A percentile compares a stretch with the other conserved stretches of the same genome.
Conservation (phyloP, 2,888 invertebrate species). For the Conchocele bisecta region DNA sequence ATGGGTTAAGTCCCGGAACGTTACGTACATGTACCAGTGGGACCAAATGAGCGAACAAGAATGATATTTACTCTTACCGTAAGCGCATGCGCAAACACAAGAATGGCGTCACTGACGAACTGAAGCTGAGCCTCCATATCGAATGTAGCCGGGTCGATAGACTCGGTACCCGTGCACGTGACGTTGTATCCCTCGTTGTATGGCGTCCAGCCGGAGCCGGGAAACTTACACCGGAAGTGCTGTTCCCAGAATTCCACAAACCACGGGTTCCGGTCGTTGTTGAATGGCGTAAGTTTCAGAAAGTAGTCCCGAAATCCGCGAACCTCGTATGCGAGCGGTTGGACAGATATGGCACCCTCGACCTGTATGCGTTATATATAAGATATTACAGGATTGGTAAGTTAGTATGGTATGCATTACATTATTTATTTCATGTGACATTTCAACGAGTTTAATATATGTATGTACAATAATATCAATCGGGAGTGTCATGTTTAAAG, state of each 20-base stretch:
- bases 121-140: slow-evolving; percentile 93
- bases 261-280: slow-evolving; percentile 80
- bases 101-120: slow-evolving; percentile 97
- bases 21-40: neutral
- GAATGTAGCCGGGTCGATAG: slow-evolving; percentile 88
- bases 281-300: slow-evolving; percentile 74
- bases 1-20: neutral
- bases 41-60: neutral
- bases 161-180: slow-evolving; percentile 91
- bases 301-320: slow-evolving; percentile 82
- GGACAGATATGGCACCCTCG: slow-evolving; percentile 96
- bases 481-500: no score
- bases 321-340: slow-evolving; percentile 96
- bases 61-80: slow-evolving; percentile 68
- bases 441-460: no score
- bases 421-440: no score
- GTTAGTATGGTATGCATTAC: neutral
- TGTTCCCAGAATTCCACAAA: slow-evolving; percentile 87
- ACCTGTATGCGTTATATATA: slow-evolving; percentile 84
- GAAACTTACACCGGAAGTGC: slow-evolving; percentile 90
- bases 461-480: no score
- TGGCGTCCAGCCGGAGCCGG: slow-evolving; percentile 87
- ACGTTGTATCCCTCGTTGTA: slow-evolving; percentile 77
- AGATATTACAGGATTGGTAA: neutral
- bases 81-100: slow-evolving; percentile 96